Conservation (phyloP, 2,888 invertebrate genomes). For the Drosophila differens region DNA sequence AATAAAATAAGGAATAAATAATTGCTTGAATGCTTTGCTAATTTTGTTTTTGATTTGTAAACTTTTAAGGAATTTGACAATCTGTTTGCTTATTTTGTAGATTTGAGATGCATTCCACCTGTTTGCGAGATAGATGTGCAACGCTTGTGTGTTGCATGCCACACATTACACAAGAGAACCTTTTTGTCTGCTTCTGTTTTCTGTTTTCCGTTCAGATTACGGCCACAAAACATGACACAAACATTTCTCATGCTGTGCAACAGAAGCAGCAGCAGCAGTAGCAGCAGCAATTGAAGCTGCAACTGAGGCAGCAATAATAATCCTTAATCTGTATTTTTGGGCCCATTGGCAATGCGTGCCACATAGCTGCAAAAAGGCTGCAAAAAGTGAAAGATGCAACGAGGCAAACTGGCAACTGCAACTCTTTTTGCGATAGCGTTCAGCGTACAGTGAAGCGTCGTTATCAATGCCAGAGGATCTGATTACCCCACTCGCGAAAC, state of each 20-base stretch:
- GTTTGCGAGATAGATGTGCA: conserved; percentile 12
- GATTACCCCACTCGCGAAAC: conserved; percentile 67
- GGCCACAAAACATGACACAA: conserved; percentile 60
- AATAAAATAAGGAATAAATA: background rate
- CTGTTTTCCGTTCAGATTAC: conserved; percentile 40
- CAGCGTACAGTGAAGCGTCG: conserved; percentile 40
- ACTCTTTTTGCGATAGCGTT: conserved; percentile 56
- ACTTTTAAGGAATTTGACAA: background rate
- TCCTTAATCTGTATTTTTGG: conserved; percentile 45
- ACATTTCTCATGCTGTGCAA: conserved; percentile 70
- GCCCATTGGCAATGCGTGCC: conserved; percentile 55
- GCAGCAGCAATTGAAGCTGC: conserved; percentile 13
- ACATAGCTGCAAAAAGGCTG: conserved; percentile 24
- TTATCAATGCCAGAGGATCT: conserved; percentile 82
- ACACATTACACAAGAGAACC: conserved; percentile 41
- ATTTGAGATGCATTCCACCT: conserved; percentile 25
- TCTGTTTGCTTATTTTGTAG: background rate
- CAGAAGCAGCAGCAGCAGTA: conserved; percentile 14
- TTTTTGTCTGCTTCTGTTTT: conserved; percentile 3
- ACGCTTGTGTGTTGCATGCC: conserved; percentile 1
- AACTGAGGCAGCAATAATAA: conserved; percentile 36
- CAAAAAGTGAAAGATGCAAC: conserved; percentile 55
- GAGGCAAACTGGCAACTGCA: conserved; percentile 30
- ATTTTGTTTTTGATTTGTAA: background rate
- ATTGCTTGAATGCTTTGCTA: background rate